Conservation (phyloP, 2,797 vertebrate species). For the Poliocrania exsul region DNA sequence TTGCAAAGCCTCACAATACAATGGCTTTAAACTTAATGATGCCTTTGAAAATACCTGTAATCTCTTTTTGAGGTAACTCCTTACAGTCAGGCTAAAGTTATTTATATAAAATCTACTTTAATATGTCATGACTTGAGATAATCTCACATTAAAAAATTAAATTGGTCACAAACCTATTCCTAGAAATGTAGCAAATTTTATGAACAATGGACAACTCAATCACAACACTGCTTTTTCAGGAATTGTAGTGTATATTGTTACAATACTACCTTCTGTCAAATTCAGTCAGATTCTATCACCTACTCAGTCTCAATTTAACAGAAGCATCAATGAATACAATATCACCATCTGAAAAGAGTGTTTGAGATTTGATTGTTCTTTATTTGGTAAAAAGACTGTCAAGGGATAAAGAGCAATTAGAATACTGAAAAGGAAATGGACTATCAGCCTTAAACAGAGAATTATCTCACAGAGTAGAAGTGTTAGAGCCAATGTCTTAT, state of each 20-base stretch:
- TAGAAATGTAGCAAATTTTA: not conserved
- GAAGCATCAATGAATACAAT: not conserved
- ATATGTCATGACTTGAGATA: not conserved
- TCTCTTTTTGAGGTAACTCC: not conserved
- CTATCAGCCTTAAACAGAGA: not conserved
- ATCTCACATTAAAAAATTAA: not conserved
- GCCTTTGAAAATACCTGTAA: not conserved
- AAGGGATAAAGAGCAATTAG: not conserved
- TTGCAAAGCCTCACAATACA: not conserved
- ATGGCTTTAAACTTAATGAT: not conserved
- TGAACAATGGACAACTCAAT: not conserved
- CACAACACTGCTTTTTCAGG: not conserved
- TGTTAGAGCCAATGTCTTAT: not conserved
- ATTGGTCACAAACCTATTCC: not conserved
- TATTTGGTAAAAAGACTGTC: not conserved
- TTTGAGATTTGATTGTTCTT: not conserved
- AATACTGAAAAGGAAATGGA: conserved; percentile 23
- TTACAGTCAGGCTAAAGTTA: not conserved
- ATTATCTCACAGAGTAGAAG: not conserved
- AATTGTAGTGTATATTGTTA: not conserved
- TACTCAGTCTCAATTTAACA: not conserved
- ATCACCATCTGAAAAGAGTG: not conserved
- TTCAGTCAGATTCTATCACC: not conserved
- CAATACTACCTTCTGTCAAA: not conserved
- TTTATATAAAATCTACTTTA: not conserved